These are phyloP conservation scores for Amblyraja radiata DNA, from an alignment of 2,797 vertebrate genomes.

Conservation along the genomic window DNA sequence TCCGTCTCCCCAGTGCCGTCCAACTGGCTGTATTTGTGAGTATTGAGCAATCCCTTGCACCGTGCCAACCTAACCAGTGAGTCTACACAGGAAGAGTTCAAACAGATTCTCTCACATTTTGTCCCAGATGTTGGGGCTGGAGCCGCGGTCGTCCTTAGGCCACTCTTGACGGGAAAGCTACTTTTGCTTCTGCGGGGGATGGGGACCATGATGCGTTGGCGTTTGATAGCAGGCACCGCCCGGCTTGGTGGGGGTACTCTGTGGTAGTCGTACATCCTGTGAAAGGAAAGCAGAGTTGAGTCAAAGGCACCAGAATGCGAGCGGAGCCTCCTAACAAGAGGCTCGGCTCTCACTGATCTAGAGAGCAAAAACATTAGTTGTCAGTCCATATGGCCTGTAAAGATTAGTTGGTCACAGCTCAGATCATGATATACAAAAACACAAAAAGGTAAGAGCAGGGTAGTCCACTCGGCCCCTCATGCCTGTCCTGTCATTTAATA, in stretches of 20 bases:
- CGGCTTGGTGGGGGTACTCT: constrained; percentile 29
- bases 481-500: too few relatives aligned
- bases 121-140: background rate
- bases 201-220: constrained; percentile 11
- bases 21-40: too few relatives aligned
- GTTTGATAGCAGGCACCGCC: constrained; percentile 21
- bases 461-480: too few relatives aligned
- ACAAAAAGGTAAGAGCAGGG: too few relatives aligned
- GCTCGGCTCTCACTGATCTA: background rate
- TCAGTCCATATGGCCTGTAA: background rate
- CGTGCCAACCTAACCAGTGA: background rate
- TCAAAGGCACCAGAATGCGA: background rate
- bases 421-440: too few relatives aligned
- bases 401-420: background rate
- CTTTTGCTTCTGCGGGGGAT: constrained; percentile 32
- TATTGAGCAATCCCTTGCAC: background rate
- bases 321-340: background rate
- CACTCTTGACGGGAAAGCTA: constrained; percentile 24
- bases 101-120: constrained; percentile 9
- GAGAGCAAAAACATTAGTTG: background rate
- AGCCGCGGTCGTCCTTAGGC: background rate
- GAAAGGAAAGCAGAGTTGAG: background rate
- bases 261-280: constrained; percentile 36
- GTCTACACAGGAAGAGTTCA: background rate
- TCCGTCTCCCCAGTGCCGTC: background rate